A percentile compares a stretch with the other conserved stretches of the same genome.
Evolutionary conservation across 2,888 invertebrate species (phyloP).

Genomic region (Norana najaformis): DNA sequence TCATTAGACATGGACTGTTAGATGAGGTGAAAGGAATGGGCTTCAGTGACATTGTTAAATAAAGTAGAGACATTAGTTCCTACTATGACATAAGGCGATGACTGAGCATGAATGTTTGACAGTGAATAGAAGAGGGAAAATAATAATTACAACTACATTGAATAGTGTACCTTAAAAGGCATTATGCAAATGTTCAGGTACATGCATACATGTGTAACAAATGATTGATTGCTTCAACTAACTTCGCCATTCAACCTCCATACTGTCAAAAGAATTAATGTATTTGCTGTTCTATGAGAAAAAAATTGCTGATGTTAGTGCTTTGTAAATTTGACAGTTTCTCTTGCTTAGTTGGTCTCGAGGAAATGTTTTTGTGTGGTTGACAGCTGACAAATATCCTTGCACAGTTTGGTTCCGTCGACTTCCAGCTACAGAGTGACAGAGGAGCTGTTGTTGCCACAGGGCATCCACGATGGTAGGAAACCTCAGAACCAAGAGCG

Average conservation of each 20-base stretch:
- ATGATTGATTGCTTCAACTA: background rate
- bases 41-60: no score
- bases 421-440: background rate
- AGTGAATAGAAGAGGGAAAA: no score
- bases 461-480: constrained; percentile 16
- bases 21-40: no score
- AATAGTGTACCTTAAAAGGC: no score
- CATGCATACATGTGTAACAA: background rate
- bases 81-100: no score
- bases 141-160: no score
- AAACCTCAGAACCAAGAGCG: background rate
- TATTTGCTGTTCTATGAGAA: background rate
- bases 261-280: background rate
- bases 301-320: background rate
- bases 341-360: background rate
- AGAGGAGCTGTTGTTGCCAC: background rate
- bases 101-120: no score
- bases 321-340: background rate
- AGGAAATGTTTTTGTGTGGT: background rate
- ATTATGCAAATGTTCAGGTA: background rate
- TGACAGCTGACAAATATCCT: background rate
- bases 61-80: no score
- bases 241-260: background rate
- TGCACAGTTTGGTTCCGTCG: background rate
- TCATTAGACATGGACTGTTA: no score